Evolutionary conservation across 2,888 invertebrate genomes (phyloP), one percentile per base, ranked within the genome.

Genomic region (Lasius platythorax): DNA sequence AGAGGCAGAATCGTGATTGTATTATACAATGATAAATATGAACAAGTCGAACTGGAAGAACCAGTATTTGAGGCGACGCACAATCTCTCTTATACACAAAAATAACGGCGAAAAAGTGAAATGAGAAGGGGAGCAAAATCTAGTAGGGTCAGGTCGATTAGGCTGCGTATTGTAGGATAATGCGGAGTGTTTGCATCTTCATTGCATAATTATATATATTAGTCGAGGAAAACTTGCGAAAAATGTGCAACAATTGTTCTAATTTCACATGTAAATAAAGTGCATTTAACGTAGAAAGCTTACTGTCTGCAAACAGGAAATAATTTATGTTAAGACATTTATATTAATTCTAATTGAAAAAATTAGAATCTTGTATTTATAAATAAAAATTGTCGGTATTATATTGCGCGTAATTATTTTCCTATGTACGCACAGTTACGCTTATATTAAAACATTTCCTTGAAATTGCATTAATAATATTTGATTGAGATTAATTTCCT

Each of bases 1-100:
- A 33, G 74, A 85, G 68, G 67, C 79, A 46, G 85, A 73, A 83
- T 89, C 87, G 73, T 63, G 87, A 87, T 89, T 81, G 73, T 86
- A 28, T 79, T 70, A 82, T 82, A 83, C 85, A 58, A 82, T 83
- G 85, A 86, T 85, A 89, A 81, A 85, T 85, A 89, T 79, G 84
- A 89, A 89, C 87, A 83, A 81, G 87, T 86, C 85, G 78, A 85
- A 89, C 89, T 89, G 87, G 87, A 89, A 87, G 85, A 82, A 85
- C 89, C 86, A 85, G 86, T 64, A 86, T 83, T 68, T 68, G 58
- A 73, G 83, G 85, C 76, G 74, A n/a, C 50, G 74, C 74, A 72
- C 23, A 63, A 63, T 67, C 73, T 63, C 46, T 75, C 9, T 30
- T 30, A 12, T 40, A 50, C 15, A 72, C 61, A 63, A 82, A 82